Conservation (phyloP, 2,888 invertebrate genomes). For the Trichogramma evanescens region DNA sequence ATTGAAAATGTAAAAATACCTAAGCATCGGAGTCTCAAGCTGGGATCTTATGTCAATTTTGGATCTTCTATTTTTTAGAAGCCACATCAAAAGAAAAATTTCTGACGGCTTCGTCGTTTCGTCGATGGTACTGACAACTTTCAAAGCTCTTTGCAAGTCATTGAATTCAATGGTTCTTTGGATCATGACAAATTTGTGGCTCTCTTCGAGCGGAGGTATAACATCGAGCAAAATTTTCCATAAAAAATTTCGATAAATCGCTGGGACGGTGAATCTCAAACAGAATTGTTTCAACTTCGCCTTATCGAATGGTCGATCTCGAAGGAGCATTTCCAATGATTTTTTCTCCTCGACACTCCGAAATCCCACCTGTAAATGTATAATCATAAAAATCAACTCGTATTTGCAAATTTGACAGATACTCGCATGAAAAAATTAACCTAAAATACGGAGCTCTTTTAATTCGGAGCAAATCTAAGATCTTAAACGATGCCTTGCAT, state of each 20-base stretch:
- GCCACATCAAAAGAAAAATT: constrained; percentile 73
- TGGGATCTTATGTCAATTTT: constrained; percentile 44
- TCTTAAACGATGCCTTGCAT: too few species aligned
- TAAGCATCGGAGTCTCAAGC: constrained; percentile 38
- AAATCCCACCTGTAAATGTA: constrained; percentile 61
- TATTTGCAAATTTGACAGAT: background rate
- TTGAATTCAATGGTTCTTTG: constrained; percentile 70
- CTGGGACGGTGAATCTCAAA: constrained; percentile 75
- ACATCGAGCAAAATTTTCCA: constrained; percentile 83
- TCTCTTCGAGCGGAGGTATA: constrained; percentile 68
- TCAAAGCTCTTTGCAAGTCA: constrained; percentile 65
- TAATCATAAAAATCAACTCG: background rate
- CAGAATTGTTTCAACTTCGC: constrained; percentile 79
- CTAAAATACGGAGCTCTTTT: background rate
- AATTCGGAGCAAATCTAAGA: too few species aligned
- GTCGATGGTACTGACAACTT: constrained; percentile 61
- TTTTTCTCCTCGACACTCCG: constrained; percentile 85
- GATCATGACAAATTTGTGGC: constrained; percentile 66
- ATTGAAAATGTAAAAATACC: constrained; percentile 26
- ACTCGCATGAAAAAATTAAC: background rate
- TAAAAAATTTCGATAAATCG: constrained; percentile 68
- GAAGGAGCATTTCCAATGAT: constrained; percentile 79
- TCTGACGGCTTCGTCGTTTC: constrained; percentile 59
- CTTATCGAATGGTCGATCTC: constrained; percentile 75
- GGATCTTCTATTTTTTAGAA: constrained; percentile 66